Evolutionary conservation across 2,888 invertebrate species (phyloP).

Genomic region (Pandemis corylana): DNA sequence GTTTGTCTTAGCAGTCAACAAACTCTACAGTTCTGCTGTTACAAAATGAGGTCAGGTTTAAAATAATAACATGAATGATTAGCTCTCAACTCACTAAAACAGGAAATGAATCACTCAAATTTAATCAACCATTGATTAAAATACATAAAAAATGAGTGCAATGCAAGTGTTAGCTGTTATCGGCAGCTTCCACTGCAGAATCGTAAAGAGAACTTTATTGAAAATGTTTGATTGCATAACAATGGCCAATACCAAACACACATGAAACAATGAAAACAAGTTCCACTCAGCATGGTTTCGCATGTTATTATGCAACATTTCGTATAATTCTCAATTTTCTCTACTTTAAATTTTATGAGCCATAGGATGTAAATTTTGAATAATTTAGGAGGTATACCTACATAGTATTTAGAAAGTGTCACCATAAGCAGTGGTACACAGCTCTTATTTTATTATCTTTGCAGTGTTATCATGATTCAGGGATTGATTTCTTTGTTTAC

Average conservation of each 20-base stretch:
- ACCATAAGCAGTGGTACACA: conserved; percentile 17
- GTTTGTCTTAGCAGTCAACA: background rate
- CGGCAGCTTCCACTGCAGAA: conserved; percentile 64
- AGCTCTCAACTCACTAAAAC: conserved; percentile 43
- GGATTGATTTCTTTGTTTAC: conserved; percentile 1
- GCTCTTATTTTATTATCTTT: background rate
- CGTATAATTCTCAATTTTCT: conserved; percentile 54
- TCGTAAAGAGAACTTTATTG: conserved; percentile 79
- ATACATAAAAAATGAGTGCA: conserved; percentile 56
- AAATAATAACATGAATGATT: conserved; percentile 7
- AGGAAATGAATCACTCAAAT: conserved; percentile 66
- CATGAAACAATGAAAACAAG: conserved; percentile 73
- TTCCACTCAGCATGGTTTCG: conserved; percentile 55
- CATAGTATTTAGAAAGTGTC: conserved; percentile 39
- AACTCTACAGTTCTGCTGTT: background rate
- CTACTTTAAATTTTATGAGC: conserved; percentile 42
- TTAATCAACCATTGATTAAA: conserved; percentile 73
- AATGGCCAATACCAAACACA: conserved; percentile 72
- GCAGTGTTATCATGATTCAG: background rate
- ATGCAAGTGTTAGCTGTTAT: conserved; percentile 62
- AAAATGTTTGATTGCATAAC: conserved; percentile 81
- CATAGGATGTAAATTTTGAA: conserved; percentile 30
- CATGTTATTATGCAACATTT: conserved; percentile 55
- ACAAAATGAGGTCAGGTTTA: conserved; percentile 11
- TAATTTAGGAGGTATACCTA: conserved; percentile 20